phyloP scores from a whole-genome alignment of 2,797 vertebrate genomes.

The Peromyscus melanophrys region DNA sequence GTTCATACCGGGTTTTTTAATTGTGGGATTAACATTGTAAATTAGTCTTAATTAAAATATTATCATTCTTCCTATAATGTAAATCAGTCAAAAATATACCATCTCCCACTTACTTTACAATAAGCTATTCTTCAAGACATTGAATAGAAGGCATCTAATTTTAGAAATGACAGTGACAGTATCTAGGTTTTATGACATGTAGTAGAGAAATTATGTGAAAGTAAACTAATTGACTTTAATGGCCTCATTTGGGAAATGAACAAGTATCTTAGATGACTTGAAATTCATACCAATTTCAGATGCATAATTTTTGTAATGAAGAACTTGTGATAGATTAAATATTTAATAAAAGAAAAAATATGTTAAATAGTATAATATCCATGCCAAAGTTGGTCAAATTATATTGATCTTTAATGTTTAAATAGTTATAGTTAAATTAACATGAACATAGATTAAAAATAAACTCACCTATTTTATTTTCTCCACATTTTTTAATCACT shows the following conservation, averaged over 20 bases:
- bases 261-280: neutral
- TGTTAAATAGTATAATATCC: neutral
- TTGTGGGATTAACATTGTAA: neutral
- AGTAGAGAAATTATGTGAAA: neutral
- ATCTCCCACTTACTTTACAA: neutral
- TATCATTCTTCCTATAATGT: neutral
- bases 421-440: constrained; percentile 13
- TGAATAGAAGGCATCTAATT: neutral
- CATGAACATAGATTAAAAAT: neutral
- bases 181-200: neutral
- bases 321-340: neutral
- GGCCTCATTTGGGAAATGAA: neutral
- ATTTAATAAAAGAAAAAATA: neutral
- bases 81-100: neutral
- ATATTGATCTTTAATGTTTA: neutral
- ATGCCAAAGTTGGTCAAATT: neutral
- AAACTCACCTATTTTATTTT: neutral
- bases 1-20: neutral
- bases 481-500: neutral
- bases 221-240: neutral
- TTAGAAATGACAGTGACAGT: neutral
- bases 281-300: neutral
- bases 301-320: neutral
- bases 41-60: neutral
- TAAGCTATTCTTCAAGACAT: no score